Evolutionary conservation across 2,797 vertebrate species (phyloP).

Genomic region (Bovichtus diacanthus): DNA sequence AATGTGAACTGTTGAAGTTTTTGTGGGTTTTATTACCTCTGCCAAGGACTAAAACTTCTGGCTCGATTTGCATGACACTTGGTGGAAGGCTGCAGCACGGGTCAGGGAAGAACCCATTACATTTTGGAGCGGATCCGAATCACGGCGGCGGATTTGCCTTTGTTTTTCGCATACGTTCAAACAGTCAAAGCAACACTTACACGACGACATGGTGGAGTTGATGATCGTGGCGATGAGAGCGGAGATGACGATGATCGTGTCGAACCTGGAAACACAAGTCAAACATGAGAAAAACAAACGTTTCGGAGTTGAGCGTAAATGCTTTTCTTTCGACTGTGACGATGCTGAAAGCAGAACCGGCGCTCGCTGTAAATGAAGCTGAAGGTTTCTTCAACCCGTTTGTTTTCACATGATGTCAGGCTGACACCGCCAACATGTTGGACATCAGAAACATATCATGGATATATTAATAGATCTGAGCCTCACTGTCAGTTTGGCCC

Average conservation of each 20-base stretch:
- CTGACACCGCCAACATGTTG: background rate
- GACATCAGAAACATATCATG: background rate
- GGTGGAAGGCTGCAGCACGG: too few species aligned
- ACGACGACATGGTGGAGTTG: conserved; percentile 86
- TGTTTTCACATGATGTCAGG: background rate
- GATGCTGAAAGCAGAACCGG: conserved; percentile 14
- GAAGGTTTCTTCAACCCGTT: background rate
- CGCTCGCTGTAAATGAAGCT: background rate
- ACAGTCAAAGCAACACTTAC: too few species aligned
- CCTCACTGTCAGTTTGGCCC: background rate
- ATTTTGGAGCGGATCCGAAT: too few species aligned
- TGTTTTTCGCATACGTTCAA: too few species aligned
- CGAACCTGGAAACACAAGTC: conserved; percentile 87
- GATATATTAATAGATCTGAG: conserved; percentile 7
- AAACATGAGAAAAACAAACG: too few species aligned
- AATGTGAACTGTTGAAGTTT: too few species aligned
- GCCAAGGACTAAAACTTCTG: too few species aligned
- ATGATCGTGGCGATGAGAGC: conserved; percentile 89
- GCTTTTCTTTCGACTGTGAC: background rate
- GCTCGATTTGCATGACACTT: too few species aligned
- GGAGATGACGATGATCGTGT: conserved; percentile 90
- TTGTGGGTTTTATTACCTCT: too few species aligned
- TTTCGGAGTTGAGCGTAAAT: background rate
- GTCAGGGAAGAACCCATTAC: too few species aligned
- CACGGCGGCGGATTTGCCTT: background rate